Evolutionary conservation across 1,140 invertebrate species (phyloP), one percentile per base, ranked within the genome.

Genomic region (Eurosta solidaginis): DNA sequence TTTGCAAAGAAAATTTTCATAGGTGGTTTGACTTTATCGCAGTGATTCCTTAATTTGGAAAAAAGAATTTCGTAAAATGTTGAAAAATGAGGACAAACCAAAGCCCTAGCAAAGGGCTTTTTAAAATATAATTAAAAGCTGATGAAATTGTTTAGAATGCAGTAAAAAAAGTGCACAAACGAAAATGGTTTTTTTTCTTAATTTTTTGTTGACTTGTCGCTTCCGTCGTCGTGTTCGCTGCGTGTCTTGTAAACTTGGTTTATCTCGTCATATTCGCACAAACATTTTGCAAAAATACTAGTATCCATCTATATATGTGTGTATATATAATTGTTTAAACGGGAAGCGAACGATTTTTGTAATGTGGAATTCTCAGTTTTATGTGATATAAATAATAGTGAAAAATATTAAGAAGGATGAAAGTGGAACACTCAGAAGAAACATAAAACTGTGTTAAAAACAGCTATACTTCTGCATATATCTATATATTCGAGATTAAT

Each of bases 1-100:
- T 84, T 84, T 81, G 78, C 81, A 79, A 81, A 81, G 80, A 77
- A 81, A 82, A 81, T 85, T 85, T 81, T 78, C 81, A 78, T 59
- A 25, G 14, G 77, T 77, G 52, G 74, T 76, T 76, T 44, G 49
- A 59, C 22, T 49, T 54, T 50, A 54, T 40, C 6, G 14, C 59
- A 78, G 59, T 54, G 74, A 45, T 40, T 40, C 25, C 20, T 74
- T 42, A 74, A 36, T 63, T 59, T 75, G 40, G 59, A 47, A 63
- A 12, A 49, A 77, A 77, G 45, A 73, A 7, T 40, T 42, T 54
- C n/a, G 22, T 20, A 78, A 74, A 78, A 78, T 73, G 36, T 3
- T 29, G 3, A 44, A 74, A 50, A 54, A 78, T 40, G 20, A 22
- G 20, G 29, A 40, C 29, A 78, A 74, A 29, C 29, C 63, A 27